Percentiles rank a stretch among this genome's conserved stretches.
Conservation (phyloP, 2,113 vertebrate species). For the Baryphthengus martii region DNA sequence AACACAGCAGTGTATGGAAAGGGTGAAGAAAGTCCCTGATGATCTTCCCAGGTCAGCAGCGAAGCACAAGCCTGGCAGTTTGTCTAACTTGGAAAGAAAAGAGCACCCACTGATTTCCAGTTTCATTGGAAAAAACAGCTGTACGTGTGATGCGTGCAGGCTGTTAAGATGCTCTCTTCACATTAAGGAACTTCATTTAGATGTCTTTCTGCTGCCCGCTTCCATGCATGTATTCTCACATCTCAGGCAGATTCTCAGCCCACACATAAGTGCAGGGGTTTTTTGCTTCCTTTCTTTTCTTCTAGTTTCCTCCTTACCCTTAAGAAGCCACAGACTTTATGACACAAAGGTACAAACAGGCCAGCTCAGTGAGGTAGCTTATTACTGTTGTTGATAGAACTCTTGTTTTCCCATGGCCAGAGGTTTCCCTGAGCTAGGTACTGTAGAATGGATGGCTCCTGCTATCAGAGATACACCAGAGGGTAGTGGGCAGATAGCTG, state of each 20-base stretch:
- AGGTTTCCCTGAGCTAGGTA: rapidly evolving
- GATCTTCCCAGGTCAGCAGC: neutral
- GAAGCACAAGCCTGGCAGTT: neutral
- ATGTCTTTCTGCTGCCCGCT: neutral
- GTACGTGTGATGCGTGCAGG: neutral
- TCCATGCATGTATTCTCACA: neutral
- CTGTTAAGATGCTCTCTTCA: neutral
- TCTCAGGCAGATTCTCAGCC: neutral
- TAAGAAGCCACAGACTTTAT: neutral
- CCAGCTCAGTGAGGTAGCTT: neutral
- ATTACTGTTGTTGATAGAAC: neutral
- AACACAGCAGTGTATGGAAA: neutral
- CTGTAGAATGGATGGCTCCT: neutral
- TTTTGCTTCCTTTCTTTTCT: neutral
- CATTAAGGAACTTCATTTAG: neutral
- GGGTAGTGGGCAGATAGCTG: neutral
- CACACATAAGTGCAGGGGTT: neutral
- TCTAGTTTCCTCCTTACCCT: neutral
- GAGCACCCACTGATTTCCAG: neutral
- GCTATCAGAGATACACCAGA: neutral
- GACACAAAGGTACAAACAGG: neutral
- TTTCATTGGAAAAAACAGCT: neutral
- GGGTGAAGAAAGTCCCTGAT: neutral
- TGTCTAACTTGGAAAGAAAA: neutral
- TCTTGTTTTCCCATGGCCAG: neutral